Conservation (phyloP, 1,140 invertebrate species). For the Calephelis virginiensis region DNA sequence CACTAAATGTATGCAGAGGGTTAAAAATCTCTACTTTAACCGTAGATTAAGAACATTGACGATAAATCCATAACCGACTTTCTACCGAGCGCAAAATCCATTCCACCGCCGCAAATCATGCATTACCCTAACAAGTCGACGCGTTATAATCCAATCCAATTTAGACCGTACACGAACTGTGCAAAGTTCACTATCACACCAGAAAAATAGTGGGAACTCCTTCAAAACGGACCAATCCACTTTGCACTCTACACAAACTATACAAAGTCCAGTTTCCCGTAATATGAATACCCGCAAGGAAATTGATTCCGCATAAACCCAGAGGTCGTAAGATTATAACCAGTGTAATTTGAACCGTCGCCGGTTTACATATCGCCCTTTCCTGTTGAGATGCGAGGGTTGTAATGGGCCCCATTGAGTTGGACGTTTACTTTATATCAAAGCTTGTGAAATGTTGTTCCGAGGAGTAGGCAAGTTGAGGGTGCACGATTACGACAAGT, state of each 20-base stretch:
- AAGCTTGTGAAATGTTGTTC: conserved; percentile 38
- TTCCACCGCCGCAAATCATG: conserved; percentile 60
- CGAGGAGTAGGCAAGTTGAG: conserved; percentile 46
- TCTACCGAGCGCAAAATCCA: conserved; percentile 38
- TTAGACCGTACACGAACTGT: conserved; percentile 36
- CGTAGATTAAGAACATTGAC: background rate
- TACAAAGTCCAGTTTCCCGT: conserved; percentile 39
- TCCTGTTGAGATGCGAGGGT: conserved; percentile 25
- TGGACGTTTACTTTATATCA: conserved; percentile 30
- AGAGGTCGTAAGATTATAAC: conserved; percentile 50
- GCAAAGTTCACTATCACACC: conserved; percentile 40
- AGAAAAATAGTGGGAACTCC: conserved; percentile 32
- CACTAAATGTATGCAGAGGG: no score
- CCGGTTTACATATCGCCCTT: conserved; percentile 20
- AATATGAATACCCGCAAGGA: conserved; percentile 43
- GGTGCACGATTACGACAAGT: conserved; percentile 61
- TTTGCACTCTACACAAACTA: conserved; percentile 36
- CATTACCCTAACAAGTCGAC: conserved; percentile 56
- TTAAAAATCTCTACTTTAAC: background rate
- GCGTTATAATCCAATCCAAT: background rate
- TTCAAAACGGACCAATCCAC: background rate
- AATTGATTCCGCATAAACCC: conserved; percentile 63
- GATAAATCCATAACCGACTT: conserved; percentile 14
- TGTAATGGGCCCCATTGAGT: conserved; percentile 33
- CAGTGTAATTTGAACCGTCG: conserved; percentile 27